Base-by-base conservation (phyloP, 2,888 invertebrate genomes). In the Andricus quercusramuli region DNA sequence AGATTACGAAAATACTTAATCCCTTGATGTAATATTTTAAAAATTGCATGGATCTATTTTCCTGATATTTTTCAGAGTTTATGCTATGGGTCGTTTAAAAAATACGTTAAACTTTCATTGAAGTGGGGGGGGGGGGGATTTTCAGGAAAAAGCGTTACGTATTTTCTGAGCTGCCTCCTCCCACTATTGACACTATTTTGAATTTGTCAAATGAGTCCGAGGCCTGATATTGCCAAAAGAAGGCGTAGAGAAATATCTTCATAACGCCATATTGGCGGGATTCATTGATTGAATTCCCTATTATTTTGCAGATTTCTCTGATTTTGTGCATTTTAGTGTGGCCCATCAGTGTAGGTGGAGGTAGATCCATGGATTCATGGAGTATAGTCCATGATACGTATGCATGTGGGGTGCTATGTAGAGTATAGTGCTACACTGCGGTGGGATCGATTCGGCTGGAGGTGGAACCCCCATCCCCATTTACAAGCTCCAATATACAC, bases 371-470 rank as follows among this genome's bases (percentile, higher is more conserved):
- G 81, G 83, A 85, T 77, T 82, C 84, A 81, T 82, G 80, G 83
- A 85, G 78, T 82, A 79, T 82, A 85, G 84, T 85, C 81, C 84
- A 88, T 83, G 84, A 86, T 89, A 89, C 86, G 89, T 89, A 89
- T 90, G 89, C 90, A 90, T 88, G 89, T 89, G 90, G 86, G 81
- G 83, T 86, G 87, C 87, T 11, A 11, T 37, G 6, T 37, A 37
- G 37, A 37, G 41, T 90, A 89, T 88, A 89, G 90, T 85, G 87
- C 87, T 87, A 89, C 86, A 90, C 89, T 90, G 90, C 90, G 90
- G 90, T 90, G 86, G 89, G 90, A 91, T 91, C 91, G 91, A 92
- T 91, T 91, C 90, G 89, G 86, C 85, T 85, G 88, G 89, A 89
- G 91, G 90, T 90, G 86, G 88, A 88, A 86, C 79, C 78, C 79